phyloP scores from a whole-genome alignment of 1,140 invertebrate genomes.

The Oedothorax gibbosus region DNA sequence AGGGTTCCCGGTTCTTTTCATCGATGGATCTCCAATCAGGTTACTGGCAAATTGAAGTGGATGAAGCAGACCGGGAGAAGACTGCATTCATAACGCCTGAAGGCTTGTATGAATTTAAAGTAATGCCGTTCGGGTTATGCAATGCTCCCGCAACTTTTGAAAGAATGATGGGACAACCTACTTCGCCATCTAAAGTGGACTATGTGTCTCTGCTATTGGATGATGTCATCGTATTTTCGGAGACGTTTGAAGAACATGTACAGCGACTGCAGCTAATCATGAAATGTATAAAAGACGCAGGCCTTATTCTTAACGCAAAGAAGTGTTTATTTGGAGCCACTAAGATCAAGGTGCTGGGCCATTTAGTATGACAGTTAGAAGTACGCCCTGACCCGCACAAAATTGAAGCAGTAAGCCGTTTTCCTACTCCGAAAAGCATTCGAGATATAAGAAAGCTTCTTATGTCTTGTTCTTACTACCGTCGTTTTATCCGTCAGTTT shows the following conservation, averaged over 20 bases:
- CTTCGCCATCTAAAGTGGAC: conserved; percentile 65
- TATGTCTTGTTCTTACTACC: conserved; percentile 10
- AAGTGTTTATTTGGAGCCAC: conserved; percentile 6
- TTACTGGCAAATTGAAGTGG: conserved; percentile 69
- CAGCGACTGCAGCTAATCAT: conserved; percentile 1
- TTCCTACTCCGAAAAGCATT: conserved; percentile 3
- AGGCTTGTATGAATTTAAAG: conserved; percentile 65
- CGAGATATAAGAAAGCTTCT: conserved; percentile 18
- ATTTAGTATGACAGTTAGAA: background rate
- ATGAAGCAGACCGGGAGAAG: conserved; percentile 67
- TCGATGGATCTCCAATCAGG: conserved; percentile 70
- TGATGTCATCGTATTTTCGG: conserved; percentile 49
- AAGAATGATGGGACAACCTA: conserved; percentile 59
- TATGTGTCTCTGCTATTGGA: conserved; percentile 42
- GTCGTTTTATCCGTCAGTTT: background rate
- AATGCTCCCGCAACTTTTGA: conserved; percentile 67
- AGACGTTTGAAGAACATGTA: conserved; percentile 44
- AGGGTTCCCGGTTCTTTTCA: conserved; percentile 66
- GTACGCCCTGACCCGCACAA: background rate
- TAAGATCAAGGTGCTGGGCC: conserved; percentile 16
- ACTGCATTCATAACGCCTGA: conserved; percentile 67
- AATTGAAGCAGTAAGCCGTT: background rate
- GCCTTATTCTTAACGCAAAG: conserved; percentile 21
- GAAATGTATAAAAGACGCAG: background rate
- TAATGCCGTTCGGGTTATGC: conserved; percentile 67